These are phyloP conservation scores for Mesochorus sp. DNA, from an alignment of 2,888 invertebrate genomes.

Conservation along the genomic window DNA sequence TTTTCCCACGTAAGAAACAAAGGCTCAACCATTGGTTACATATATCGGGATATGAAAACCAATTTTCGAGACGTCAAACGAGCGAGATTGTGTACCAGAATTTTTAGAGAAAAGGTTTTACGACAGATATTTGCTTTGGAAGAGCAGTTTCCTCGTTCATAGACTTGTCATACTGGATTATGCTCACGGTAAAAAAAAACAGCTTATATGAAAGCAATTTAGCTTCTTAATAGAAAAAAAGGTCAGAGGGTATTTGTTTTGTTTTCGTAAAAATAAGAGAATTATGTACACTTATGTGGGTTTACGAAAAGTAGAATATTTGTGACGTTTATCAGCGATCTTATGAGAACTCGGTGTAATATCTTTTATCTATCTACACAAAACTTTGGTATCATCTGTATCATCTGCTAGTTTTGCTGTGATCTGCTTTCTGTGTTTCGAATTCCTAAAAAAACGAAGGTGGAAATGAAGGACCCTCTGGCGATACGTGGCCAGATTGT, in stretches of 20 bases:
- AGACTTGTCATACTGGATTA: constrained; percentile 15
- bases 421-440: background rate
- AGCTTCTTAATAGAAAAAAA: background rate
- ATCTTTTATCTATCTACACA: background rate
- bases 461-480: background rate
- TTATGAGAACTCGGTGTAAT: too few species aligned
- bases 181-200: background rate
- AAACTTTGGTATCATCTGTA: background rate
- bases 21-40: constrained; percentile 43
- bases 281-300: too few species aligned
- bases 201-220: constrained; percentile 1
- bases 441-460: background rate
- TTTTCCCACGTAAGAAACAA: constrained; percentile 68
- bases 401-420: background rate
- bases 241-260: too few species aligned
- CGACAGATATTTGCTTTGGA: constrained; percentile 43
- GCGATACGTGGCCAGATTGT: constrained; percentile 6
- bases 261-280: too few species aligned
- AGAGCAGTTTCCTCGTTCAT: constrained; percentile 12
- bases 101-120: constrained; percentile 27
- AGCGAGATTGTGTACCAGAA: constrained; percentile 61
- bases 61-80: constrained; percentile 74
- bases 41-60: constrained; percentile 71
- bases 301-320: too few species aligned
- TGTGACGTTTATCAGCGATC: too few species aligned